Base-by-base conservation (phyloP, 2,888 invertebrate species). In the Thereva unica region DNA sequence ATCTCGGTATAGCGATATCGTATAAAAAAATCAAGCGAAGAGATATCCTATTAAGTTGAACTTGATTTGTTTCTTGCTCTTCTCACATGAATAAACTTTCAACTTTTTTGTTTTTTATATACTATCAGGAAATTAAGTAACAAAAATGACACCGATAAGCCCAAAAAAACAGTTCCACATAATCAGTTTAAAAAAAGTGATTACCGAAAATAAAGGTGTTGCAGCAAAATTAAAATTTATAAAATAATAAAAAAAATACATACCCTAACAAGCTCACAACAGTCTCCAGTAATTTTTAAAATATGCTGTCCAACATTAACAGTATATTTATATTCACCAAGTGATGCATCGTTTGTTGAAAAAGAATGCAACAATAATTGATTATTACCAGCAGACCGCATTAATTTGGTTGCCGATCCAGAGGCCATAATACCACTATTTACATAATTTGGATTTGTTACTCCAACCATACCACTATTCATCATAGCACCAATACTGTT, bases 271-370 rank as follows among this genome's bases (percentile, higher is more conserved):
- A 93, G 85, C 82, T 93, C 92, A 77, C 92, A 85, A 82, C 92
- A 91, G 75, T 87, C 87, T 66, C 94, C 93, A 69, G 91, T 92
- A 75, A 94, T 91, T 84, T 91, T 92, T 75, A 95, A 85, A 76
- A 89, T 87, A 82, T 91, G 89, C 78, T 88, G 87, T 72, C 92
- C 92, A 76, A 93, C 89, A 75, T 87, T 88, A 72, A 94, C 93
- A 71, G 93, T 93, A 81, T 93, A 92, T 81, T 91, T 92, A 82
- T 91, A 94, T 83, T 94, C 93, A 76, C 91, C 91, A 76, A 92
- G 84, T 74, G 88, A 89, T 74, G 91, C 91, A 83, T 92, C 92
- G 82, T 89, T 91, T 74, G 91, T 90, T 75, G 91, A 91, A 78
- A 89, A 86, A 82, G 91, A 91, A 82, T 92, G 91, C 74, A 90